phyloP scores from a whole-genome alignment of 37 sponge, comb jelly and placozoan genomes.

The Ianthella basta region DNA sequence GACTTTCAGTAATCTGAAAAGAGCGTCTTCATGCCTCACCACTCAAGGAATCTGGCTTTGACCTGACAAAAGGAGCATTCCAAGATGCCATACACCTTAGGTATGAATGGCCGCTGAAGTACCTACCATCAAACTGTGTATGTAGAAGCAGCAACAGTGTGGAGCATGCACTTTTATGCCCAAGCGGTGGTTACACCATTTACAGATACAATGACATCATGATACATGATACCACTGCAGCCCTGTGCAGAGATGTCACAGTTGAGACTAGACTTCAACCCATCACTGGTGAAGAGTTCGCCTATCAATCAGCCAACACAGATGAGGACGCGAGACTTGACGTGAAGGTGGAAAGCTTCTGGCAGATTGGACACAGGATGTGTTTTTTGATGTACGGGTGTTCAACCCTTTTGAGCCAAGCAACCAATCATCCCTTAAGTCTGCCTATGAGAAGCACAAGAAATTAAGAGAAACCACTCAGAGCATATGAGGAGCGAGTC shows the following conservation, averaged over 20 bases:
- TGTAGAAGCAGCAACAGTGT: conserved; percentile 4
- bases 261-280: neutral
- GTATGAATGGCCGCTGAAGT: conserved; percentile 37
- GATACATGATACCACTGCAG: neutral
- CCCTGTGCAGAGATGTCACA: neutral
- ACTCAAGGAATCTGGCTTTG: neutral
- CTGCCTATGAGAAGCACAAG: neutral
- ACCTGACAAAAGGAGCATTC: conserved; percentile 35
- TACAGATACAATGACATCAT: neutral
- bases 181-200: neutral
- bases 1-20: conserved; percentile 18
- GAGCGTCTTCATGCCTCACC: conserved; percentile 38
- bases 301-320: neutral
- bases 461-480: conserved; percentile 3
- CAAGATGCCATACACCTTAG: conserved; percentile 5
- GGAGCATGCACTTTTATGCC: neutral
- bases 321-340: neutral
- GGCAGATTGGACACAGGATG: neutral
- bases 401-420: neutral
- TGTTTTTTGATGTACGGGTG: neutral
- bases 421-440: neutral
- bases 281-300: neutral
- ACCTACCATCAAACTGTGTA: conserved; percentile 16
- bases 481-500: conserved; percentile 5
- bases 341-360: neutral